A percentile compares a stretch with the other conserved stretches of the same genome.
phyloP scores from a whole-genome alignment of 35 echinoderm and acorn worm species.

The Patiria miniata region DNA sequence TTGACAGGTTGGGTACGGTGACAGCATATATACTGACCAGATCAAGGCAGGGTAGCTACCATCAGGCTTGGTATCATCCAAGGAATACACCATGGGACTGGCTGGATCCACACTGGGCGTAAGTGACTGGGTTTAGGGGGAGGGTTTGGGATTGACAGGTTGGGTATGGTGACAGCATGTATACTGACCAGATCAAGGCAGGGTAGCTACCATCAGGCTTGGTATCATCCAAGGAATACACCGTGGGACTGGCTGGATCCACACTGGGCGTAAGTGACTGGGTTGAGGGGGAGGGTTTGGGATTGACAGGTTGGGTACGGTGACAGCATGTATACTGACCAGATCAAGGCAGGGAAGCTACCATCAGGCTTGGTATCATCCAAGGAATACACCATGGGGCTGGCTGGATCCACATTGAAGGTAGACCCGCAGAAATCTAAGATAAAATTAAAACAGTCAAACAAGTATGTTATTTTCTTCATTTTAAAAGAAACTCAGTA shows the following conservation, averaged over 20 bases:
- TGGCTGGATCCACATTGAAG: slow-evolving; percentile 37
- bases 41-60: slow-evolving; percentile 54
- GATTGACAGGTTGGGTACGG: not conserved
- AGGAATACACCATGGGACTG: slow-evolving; percentile 27
- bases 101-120: not conserved
- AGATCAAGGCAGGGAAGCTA: slow-evolving; percentile 57
- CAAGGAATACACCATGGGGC: slow-evolving; percentile 49
- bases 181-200: slow-evolving; percentile 68
- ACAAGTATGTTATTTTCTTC: no score
- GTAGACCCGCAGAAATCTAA: slow-evolving; percentile 45
- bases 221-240: slow-evolving; percentile 66
- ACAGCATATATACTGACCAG: slow-evolving; percentile 51
- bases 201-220: slow-evolving; percentile 65
- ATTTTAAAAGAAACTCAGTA: no score
- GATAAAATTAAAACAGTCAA: not conserved
- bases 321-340: slow-evolving; percentile 39
- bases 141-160: not conserved
- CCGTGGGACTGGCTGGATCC: not conserved
- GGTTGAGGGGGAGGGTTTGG: not conserved
- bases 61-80: slow-evolving; percentile 60
- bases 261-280: no score
- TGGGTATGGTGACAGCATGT: not conserved
- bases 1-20: not conserved
- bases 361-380: slow-evolving; percentile 79
- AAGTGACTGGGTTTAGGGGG: no score